Conservation (phyloP, 1,140 invertebrate species). For the Cydia pomonella region DNA sequence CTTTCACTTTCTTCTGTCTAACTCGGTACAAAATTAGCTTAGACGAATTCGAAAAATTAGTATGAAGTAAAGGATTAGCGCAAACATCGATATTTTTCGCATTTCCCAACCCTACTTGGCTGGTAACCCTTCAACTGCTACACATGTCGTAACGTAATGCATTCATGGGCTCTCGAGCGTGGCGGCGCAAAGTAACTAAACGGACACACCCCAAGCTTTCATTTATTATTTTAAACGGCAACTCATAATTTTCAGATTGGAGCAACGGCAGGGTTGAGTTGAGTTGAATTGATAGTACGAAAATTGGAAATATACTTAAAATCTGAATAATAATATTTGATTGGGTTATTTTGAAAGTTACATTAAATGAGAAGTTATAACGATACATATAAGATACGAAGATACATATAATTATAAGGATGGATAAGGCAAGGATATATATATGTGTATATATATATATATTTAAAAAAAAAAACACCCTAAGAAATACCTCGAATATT, state of each 20-base stretch:
- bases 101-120: not conserved
- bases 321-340: not conserved
- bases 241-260: constrained; percentile 66
- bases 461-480: too few relatives aligned
- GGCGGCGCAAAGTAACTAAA: constrained; percentile 76
- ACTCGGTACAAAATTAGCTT: too few relatives aligned
- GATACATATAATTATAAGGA: not conserved
- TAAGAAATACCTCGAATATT: too few relatives aligned
- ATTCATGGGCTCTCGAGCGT: constrained; percentile 77
- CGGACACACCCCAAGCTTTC: constrained; percentile 50
- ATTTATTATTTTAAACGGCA: constrained; percentile 78
- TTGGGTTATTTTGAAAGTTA: not conserved
- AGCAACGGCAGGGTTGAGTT: constrained; percentile 41
- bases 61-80: too few relatives aligned
- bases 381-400: too few relatives aligned
- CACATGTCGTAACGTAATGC: constrained; percentile 68
- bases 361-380: too few relatives aligned
- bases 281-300: too few relatives aligned
- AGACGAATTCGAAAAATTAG: too few relatives aligned
- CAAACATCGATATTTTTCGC: not conserved
- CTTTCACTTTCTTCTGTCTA: too few relatives aligned
- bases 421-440: too few relatives aligned
- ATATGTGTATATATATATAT: too few relatives aligned
- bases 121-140: constrained; percentile 58
- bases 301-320: not conserved